These are phyloP conservation scores for Dufourea novaeangliae DNA, from an alignment of 1,140 invertebrate species.

Conservation along the genomic window DNA sequence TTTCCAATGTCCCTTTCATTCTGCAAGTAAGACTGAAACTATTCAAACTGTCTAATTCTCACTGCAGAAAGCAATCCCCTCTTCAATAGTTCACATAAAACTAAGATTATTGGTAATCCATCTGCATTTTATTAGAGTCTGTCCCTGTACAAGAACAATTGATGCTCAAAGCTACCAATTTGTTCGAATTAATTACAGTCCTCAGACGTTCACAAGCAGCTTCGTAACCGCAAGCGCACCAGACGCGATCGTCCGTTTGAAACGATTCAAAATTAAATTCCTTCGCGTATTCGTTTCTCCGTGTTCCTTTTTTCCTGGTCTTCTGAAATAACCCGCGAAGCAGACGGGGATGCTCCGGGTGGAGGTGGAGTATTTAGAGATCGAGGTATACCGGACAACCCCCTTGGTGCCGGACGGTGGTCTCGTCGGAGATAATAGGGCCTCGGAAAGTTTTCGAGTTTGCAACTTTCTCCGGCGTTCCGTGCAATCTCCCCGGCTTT, in stretches of 20 bases:
- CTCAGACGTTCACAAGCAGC: too few species aligned
- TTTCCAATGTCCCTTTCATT: too few species aligned
- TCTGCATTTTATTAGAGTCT: too few species aligned
- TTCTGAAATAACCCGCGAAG: constrained; percentile 46
- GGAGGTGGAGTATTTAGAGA: constrained; percentile 70
- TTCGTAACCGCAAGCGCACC: neutral
- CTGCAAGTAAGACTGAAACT: too few species aligned
- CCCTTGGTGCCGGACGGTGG: constrained; percentile 73
- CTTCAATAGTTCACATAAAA: too few species aligned
- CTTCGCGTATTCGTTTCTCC: neutral
- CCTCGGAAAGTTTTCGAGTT: constrained; percentile 77
- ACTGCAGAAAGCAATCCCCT: too few species aligned
- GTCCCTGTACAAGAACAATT: too few species aligned
- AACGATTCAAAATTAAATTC: neutral
- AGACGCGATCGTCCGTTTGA: neutral
- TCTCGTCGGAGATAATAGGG: constrained; percentile 75
- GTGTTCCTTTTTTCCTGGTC: constrained; percentile 19
- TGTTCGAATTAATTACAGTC: too few species aligned
- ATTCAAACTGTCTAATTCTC: too few species aligned
- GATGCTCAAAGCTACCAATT: too few species aligned
- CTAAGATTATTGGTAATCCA: too few species aligned
- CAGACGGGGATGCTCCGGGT: constrained; percentile 32
- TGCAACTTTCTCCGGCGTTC: constrained; percentile 71
- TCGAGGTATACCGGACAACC: constrained; percentile 71
- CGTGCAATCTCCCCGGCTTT: constrained; percentile 72